Conservation (phyloP, 2,888 invertebrate species). For the Drosophila kuntzei region DNA sequence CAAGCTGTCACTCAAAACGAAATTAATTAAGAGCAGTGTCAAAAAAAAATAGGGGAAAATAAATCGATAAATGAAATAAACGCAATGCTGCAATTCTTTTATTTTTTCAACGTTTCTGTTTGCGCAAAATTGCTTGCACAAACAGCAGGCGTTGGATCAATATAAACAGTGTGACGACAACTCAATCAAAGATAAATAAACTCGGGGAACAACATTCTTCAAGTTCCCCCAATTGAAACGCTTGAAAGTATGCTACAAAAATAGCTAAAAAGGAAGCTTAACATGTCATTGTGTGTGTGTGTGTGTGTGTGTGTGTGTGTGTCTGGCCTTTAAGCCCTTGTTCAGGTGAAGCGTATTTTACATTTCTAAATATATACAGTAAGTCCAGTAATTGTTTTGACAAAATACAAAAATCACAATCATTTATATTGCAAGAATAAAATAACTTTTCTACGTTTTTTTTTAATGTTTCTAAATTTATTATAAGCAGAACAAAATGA, state of each 20-base stretch:
- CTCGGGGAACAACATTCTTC: slow-evolving; percentile 1
- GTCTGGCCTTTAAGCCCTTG: slow-evolving; percentile 28
- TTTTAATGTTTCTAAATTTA: too few relatives aligned
- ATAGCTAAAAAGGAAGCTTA: slow-evolving; percentile 13
- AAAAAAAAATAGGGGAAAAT: slow-evolving; percentile 13
- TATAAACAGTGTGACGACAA: slow-evolving; percentile 41
- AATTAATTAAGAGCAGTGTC: slow-evolving; percentile 57
- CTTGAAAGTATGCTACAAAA: slow-evolving; percentile 49
- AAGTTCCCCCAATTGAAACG: background rate
- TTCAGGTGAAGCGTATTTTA: slow-evolving; percentile 29
- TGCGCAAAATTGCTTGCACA: slow-evolving; percentile 50
- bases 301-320: slow-evolving; percentile 17
- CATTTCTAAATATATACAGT: slow-evolving; percentile 1
- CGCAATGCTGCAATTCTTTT: slow-evolving; percentile 32
- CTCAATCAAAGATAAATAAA: slow-evolving; percentile 61
- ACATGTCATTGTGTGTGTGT: slow-evolving; percentile 1
- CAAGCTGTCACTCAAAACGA: slow-evolving; percentile 46
- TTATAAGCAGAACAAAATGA: too few relatives aligned
- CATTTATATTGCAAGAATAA: too few relatives aligned
- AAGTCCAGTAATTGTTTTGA: too few relatives aligned
- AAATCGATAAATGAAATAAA: slow-evolving; percentile 52
- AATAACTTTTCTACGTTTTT: too few relatives aligned
- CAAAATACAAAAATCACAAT: too few relatives aligned
- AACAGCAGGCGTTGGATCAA: slow-evolving; percentile 50
- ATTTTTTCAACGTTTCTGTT: background rate